These are phyloP conservation scores for Poecile atricapillus DNA, from an alignment of 2,113 vertebrate species.

Conservation along the genomic window DNA sequence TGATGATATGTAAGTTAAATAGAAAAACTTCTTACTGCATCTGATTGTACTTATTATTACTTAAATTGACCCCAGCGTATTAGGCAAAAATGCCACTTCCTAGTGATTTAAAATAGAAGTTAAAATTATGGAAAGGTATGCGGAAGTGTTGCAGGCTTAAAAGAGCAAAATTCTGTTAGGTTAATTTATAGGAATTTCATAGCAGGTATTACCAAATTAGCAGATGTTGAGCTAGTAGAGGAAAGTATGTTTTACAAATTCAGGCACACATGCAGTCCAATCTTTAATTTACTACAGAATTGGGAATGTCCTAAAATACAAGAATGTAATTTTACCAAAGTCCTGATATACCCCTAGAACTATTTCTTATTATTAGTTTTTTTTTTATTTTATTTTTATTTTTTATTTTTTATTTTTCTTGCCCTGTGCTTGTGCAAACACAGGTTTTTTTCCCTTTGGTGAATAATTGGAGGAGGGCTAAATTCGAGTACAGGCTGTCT, in stretches of 20 bases:
- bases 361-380: slow-evolving; percentile 7
- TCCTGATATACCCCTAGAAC: neutral
- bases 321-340: neutral
- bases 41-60: neutral
- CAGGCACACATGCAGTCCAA: neutral
- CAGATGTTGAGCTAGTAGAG: neutral
- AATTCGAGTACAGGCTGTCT: neutral
- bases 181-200: neutral
- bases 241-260: neutral
- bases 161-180: neutral
- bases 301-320: neutral
- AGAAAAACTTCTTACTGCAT: neutral
- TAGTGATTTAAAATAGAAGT: neutral
- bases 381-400: slow-evolving; percentile 13
- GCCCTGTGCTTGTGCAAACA: neutral
- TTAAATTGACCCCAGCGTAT: neutral
- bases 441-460: neutral
- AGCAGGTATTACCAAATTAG: neutral
- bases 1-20: neutral
- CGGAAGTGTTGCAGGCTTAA: neutral
- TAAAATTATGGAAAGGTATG: neutral
- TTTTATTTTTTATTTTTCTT: neutral
- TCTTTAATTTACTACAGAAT: slow-evolving; percentile 2
- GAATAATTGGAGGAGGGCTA: neutral
- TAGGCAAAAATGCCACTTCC: neutral